Conservation (phyloP, 2,113 vertebrate genomes). For the Cryptomyrus ogoouensis region DNA sequence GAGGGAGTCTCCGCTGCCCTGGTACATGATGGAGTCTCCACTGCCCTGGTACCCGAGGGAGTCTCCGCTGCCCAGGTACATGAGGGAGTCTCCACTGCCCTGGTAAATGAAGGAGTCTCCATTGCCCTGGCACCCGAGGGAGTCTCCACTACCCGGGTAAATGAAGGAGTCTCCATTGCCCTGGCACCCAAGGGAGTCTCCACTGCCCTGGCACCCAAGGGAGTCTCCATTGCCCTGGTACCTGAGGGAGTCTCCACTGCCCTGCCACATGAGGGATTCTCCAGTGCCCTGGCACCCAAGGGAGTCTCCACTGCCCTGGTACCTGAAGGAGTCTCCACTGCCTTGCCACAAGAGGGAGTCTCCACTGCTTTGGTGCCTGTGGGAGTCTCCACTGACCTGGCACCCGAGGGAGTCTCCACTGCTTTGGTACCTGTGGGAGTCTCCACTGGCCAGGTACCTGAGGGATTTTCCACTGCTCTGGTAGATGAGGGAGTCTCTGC, state of each 20-base stretch:
- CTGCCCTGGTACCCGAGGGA: no score
- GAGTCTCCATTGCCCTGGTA: no score
- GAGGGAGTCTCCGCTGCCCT: no score
- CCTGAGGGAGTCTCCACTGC: no score
- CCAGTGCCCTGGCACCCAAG: not conserved
- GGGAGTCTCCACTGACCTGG: not conserved
- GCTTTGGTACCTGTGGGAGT: fast-evolving
- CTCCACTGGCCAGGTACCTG: not conserved
- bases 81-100: no score
- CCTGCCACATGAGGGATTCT: not conserved
- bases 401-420: not conserved
- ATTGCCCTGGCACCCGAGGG: no score
- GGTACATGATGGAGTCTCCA: no score
- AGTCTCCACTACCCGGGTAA: no score
- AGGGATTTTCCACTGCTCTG: not conserved
- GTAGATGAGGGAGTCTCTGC: not conserved
- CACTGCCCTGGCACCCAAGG: not conserved
- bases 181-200: not conserved
- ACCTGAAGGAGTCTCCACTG: not conserved
- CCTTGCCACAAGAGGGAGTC: not conserved
- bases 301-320: not conserved
- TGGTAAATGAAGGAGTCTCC: no score
- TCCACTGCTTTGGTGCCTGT: not conserved
- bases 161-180: not conserved
- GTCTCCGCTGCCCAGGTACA: no score